Evolutionary conservation across 2,797 vertebrate genomes (phyloP), one percentile per base, ranked within the genome.

Genomic region (Coreius guichenoti): DNA sequence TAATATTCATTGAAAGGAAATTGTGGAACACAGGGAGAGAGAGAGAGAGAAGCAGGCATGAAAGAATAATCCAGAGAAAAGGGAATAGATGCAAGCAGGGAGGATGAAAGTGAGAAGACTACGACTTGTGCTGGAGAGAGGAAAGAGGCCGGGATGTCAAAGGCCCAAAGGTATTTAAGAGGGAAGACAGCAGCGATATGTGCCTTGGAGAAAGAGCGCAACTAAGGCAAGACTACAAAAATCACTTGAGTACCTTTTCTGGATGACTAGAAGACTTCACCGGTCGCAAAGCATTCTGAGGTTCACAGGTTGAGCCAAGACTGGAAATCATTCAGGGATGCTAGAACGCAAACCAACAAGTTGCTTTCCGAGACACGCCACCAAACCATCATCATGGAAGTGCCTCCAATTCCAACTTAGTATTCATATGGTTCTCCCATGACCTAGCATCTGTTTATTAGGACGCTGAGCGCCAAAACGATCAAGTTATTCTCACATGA

Each of bases 1-100:
- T 89, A 91, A 93, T 92, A 93, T 93, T 92, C 84, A 89, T 80
- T 47, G 82, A 87, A 77, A 87, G 70, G 86, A 84, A 83, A 81
- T 63, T 72, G 87, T 80, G 73, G 85, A 43, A 78, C 81, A 88
- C n/a, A 47, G 75, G 69, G 14, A 51, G 56, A 82, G 79, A 73
- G 13, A 81, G 76, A 9, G 67, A 79, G 56, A 83, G 68, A 9
- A n/a, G n/a, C 21, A 45, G 23, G 70, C 33, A 65, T 81, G 17
- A 56, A 83, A 81, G 78, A 84, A 56, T 14, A 54, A 43, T 39
- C 56, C 58, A 8, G 76, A 67, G 47, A 47, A 83, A 72, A 83
- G 72, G 63, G 63, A 82, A 82, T 39, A 36, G 31, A 73, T 56
- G 47, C 79, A 51, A 75, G 80, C 51, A 54, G 39, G 33, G 58